These are phyloP conservation scores for Myocastor coypus DNA, from an alignment of 2,113 vertebrate species.

Conservation along the genomic window DNA sequence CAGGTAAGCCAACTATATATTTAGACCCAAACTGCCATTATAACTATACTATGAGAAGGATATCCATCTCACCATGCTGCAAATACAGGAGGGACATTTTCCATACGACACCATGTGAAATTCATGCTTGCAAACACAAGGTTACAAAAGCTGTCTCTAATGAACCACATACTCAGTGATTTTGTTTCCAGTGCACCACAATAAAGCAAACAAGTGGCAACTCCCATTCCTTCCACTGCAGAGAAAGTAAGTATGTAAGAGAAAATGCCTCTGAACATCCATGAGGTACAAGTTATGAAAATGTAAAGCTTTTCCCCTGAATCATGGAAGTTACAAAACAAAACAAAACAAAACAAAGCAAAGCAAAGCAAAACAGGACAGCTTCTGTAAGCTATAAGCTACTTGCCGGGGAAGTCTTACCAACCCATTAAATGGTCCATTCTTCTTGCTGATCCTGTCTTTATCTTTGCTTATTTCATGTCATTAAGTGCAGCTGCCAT, in stretches of 20 bases:
- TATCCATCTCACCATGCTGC: background rate
- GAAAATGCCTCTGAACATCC: background rate
- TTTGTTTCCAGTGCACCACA: background rate
- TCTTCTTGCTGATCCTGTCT: background rate
- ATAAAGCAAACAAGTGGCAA: background rate
- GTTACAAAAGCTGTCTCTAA: background rate
- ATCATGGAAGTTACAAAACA: conserved; percentile 1
- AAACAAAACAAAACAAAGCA: background rate
- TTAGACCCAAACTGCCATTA: background rate
- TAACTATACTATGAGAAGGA: background rate
- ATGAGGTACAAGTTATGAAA: background rate
- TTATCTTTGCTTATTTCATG: background rate
- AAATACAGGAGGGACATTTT: background rate
- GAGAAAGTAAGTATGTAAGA: background rate
- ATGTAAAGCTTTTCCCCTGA: background rate
- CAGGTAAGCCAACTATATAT: background rate
- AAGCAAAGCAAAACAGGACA: background rate
- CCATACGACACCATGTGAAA: background rate
- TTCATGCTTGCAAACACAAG: background rate
- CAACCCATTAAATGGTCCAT: background rate
- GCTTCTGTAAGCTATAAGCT: background rate
- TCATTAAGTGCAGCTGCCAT: background rate
- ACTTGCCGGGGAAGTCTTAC: background rate
- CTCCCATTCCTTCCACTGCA: background rate
- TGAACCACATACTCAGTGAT: background rate